These are phyloP conservation scores for Damaliscus lunatus DNA, from an alignment of 2,113 vertebrate genomes.

Conservation along the genomic window DNA sequence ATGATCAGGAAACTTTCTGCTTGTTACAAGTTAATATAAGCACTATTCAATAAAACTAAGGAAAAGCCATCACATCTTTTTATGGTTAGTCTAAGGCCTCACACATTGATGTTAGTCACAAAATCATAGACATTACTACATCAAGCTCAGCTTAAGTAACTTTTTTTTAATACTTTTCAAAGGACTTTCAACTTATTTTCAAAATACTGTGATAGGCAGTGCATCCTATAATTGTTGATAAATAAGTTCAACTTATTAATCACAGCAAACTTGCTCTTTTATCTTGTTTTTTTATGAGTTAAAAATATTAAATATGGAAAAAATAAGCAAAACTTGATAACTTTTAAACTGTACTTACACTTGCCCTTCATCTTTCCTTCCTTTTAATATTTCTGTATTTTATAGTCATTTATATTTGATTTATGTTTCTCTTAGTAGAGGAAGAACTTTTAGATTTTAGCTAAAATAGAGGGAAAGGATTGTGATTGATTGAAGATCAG, in stretches of 20 bases:
- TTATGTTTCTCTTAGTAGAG: slow-evolving; percentile 29
- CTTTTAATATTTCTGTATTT: slow-evolving; percentile 25
- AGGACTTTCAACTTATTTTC: not conserved
- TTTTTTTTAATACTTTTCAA: not conserved
- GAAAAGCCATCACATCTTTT: not conserved
- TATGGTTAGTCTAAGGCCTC: not conserved
- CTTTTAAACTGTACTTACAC: not conserved
- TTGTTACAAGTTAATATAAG: not conserved
- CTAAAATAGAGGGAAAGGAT: not conserved
- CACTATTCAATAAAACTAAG: not conserved
- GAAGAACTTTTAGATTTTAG: slow-evolving; percentile 31
- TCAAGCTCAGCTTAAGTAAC: not conserved
- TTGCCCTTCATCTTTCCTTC: slow-evolving; percentile 31
- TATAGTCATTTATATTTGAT: slow-evolving; percentile 45
- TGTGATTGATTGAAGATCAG: slow-evolving; percentile 11
- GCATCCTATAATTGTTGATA: not conserved
- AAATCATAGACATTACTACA: not conserved
- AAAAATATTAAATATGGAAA: not conserved
- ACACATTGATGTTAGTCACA: not conserved
- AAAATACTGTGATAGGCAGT: not conserved
- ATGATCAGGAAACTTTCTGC: not conserved
- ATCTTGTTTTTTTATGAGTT: not conserved
- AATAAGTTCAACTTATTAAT: not conserved
- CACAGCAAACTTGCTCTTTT: not conserved
- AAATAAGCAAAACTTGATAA: not conserved